Base-by-base conservation (phyloP, 1,140 invertebrate genomes). In the Acromyrmex charruanus region DNA sequence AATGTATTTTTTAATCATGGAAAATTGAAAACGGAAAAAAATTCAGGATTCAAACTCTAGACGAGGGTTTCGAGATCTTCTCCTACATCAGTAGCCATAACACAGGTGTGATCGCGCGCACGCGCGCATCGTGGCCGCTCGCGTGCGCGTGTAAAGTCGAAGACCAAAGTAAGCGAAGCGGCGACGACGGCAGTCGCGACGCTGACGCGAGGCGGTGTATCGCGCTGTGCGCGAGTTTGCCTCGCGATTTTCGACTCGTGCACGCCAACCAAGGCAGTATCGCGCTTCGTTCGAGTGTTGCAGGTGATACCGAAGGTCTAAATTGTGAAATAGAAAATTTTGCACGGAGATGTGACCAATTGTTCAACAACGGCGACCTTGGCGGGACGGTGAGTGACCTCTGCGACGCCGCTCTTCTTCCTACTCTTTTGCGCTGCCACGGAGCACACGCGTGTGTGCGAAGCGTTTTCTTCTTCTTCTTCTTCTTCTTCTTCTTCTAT, bases 381-480 rank as follows among this genome's bases (percentile, higher is more conserved):
- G 90, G 85, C 66, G 71, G 81, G 77, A 85, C 85, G 90, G 90
- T 91, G 90, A 91, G 90, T 87, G 89, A 91, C 89, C 89, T 87
- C 84, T 72, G 59, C 61, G 59, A 82, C 61, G 58, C 12, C 14
- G 3, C 58, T 80, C 53, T 86, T 66, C 77, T 69, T 81, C 66
- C 14, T 68, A 51, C 44, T 86, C 63, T 58, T 68, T 16, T 18
- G 14, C 21, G 39, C 53, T 63, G 77, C 85, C 39, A 35, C 5
- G 59, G 49, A 49, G 14, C 65, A 68, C 63, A 51, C 55, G 66
- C 53, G 68, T 61, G 21, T 44, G 39, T 49, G 49, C 58, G 28
- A 31, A 35, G 6, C 55, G 59, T 80, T 55, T 53, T 61, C 66
- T 51, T 49, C 66, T 53, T 61, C 66, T 51, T 35, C 77, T 51